A percentile compares a stretch with the other conserved stretches of the same genome.
phyloP scores from a whole-genome alignment of 2,113 vertebrate species.

The Argyrosomus japonicus region DNA sequence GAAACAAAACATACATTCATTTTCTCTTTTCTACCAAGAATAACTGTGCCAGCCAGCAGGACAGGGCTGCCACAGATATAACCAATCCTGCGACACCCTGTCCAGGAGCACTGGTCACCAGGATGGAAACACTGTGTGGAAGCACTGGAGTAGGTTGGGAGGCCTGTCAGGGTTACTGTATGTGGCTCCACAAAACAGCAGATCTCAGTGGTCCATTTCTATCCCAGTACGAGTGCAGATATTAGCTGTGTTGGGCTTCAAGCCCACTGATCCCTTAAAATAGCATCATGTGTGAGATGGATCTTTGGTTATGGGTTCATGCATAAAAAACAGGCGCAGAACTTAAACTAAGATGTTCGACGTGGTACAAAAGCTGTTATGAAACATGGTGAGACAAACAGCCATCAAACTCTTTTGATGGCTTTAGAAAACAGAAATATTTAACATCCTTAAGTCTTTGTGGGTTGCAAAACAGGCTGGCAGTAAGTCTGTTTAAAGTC shows the following conservation, averaged over 20 bases:
- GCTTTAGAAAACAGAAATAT: neutral
- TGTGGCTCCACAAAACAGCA: neutral
- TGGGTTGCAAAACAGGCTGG: conserved; percentile 7
- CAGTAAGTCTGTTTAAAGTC: conserved; percentile 14
- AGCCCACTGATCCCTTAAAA: neutral
- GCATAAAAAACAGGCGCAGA: neutral
- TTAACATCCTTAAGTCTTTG: neutral
- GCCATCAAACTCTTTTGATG: neutral
- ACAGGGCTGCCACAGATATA: neutral
- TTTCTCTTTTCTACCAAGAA: neutral
- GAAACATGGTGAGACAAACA: neutral
- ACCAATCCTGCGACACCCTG: neutral
- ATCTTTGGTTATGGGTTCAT: neutral
- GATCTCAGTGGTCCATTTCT: neutral
- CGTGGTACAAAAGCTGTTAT: neutral
- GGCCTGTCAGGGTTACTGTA: neutral
- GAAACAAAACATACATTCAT: neutral
- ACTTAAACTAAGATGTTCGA: neutral
- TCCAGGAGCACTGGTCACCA: conserved; percentile 11
- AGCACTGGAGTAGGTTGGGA: neutral
- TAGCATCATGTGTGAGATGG: neutral
- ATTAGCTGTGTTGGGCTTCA: neutral
- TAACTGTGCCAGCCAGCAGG: neutral
- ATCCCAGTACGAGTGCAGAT: neutral
- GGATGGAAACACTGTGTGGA: neutral